These are phyloP conservation scores for Busseola fusca DNA, from an alignment of 2,888 invertebrate genomes.

Conservation along the genomic window DNA sequence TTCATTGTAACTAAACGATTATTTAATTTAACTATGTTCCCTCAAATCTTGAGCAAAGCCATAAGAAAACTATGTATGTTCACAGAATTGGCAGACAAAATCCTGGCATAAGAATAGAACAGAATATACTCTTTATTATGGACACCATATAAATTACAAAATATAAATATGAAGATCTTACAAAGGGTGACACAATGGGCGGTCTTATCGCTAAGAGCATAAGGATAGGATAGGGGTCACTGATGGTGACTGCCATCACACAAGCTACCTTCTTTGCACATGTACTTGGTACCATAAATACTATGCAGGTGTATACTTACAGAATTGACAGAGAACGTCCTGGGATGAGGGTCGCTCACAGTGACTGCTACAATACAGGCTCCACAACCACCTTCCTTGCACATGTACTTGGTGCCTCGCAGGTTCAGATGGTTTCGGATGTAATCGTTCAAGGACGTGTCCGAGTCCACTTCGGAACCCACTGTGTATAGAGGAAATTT, in stretches of 20 bases:
- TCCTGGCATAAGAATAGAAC: slow-evolving; percentile 8
- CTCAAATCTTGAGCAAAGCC: no score
- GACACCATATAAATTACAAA: no score
- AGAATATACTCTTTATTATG: no score
- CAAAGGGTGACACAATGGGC: no score
- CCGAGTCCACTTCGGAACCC: slow-evolving; percentile 89
- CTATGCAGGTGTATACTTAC: slow-evolving; percentile 76
- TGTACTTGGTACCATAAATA: slow-evolving; percentile 38
- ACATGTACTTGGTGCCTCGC: slow-evolving; percentile 91
- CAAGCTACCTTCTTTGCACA: not conserved
- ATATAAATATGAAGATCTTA: no score
- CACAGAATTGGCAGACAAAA: slow-evolving; percentile 90
- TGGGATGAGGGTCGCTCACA: slow-evolving; percentile 64
- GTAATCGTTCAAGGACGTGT: slow-evolving; percentile 89
- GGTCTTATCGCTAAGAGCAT: no score
- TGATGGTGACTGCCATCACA: slow-evolving; percentile 69
- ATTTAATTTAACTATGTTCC: not conserved
- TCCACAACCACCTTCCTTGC: slow-evolving; percentile 92
- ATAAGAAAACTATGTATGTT: slow-evolving; percentile 55
- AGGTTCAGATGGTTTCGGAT: slow-evolving; percentile 88
- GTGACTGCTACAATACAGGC: slow-evolving; percentile 87
- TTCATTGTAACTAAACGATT: not conserved
- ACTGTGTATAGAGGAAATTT: slow-evolving; percentile 75
- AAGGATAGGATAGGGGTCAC: not conserved
- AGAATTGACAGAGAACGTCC: slow-evolving; percentile 89